Base-by-base conservation (phyloP, 2,113 vertebrate species). In the Propithecus coquereli region DNA sequence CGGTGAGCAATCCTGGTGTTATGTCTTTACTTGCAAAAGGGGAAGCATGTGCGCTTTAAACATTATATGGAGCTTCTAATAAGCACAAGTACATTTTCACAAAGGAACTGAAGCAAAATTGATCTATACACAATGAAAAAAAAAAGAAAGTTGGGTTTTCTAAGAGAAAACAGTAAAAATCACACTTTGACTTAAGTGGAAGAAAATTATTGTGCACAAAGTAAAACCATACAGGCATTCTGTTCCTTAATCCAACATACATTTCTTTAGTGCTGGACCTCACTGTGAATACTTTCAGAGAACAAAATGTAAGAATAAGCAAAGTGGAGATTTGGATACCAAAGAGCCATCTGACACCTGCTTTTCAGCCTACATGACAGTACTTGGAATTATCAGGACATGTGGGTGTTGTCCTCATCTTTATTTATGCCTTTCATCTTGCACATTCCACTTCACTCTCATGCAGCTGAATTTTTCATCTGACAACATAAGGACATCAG, bases 331-430 rank as follows among this genome's bases (percentile, higher is more conserved):
- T 0, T 0, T 40, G 11, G 57, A 11, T 4, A 4, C 52, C 45
- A 40, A 11, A 50, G 43, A 74, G 66, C 81, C 20, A 22, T 54
- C 6, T 8, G 16, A 30, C 6, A 0, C 30, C 92, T 68, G 59
- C 37, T 25, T 47, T 20, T 16, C 5, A 1, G 32, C 30, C 66
- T 17, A 9, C 0, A 4, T n/a, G 14, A 2, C 32, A 73, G 47
- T 10, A 0, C 3, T 2, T 10, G 34, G 25, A 2, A 10, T 80
- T 30, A 23, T 23, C 17, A 13, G 61, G 16, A 3, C 20, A 3
- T 22, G 0, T 8, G 25, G 17, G 0, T 27, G 0, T 6, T 3
- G 22, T 8, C 40, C 50, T 76, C 23, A 6, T 54, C 79, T 61
- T 22, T 59, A 23, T 63, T 45, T 54, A 17, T 5, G 8, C 5